Evolutionary conservation across 92 coral and sea anemone genomes (phyloP), one percentile per base, ranked within the genome.

Genomic region (Bergia puertoricense): DNA sequence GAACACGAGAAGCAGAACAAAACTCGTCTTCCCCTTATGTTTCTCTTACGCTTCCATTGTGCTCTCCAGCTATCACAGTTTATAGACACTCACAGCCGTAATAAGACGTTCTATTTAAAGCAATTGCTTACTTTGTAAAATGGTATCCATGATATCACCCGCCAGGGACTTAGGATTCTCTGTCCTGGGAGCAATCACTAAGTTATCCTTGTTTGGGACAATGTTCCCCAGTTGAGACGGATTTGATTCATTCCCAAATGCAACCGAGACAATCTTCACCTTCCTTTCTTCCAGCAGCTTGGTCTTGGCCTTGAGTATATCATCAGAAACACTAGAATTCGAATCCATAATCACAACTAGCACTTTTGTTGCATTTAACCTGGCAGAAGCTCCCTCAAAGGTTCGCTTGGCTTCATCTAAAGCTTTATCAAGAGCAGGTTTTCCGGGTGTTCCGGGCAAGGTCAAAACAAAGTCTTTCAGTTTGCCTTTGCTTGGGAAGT

Each of bases 171-270:
- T 57, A n/a, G 98, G 96, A 86, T 91, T 84, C 66, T 91, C 94
- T 41, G 91, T 90, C 81, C 85, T 93, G 48, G 89, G 82, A 13
- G 94, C 92, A 71, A 81, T 88, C 69, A 92, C 82, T 54, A 89
- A 89, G 62, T 91, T 92, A 15, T 89, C 85, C 59, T 85, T 92
- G 90, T 94, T 90, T 4, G 96, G 77, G 23, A 92, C 89, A 46
- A 94, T 83, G 86, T 82, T 89, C 51, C 88, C 92, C 91, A 94
- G 89, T 91, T 97, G 94, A 50, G 86, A 86, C 13, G 76, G 89
- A 68, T 95, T 94, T 16, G 92, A 97, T 44, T 88, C 90, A 57
- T 76, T 91, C 8, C 99, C 99, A 74, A 97, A 77, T n/a, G 95
- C 96, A 84, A 97, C 98, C n/a, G 98, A 88, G 45, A 95, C 89